Base-by-base conservation (phyloP, 2,797 vertebrate genomes). In the Scomberomorus guttatus region DNA sequence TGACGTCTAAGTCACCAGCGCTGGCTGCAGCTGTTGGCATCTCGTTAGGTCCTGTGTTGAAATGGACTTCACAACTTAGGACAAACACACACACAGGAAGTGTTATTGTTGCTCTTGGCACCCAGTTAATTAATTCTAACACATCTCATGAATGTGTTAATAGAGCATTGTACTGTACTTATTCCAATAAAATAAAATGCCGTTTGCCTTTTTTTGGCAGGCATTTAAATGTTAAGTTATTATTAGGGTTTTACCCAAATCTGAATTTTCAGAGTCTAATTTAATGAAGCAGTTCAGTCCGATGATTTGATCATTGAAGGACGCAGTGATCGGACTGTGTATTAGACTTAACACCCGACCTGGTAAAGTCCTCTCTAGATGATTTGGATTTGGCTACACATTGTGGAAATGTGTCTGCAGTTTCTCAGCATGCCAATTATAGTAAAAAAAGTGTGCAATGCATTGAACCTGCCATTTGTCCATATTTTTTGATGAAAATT, bases 111-210 rank as follows among this genome's bases (percentile, higher is more conserved):
- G 75, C 65, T 81, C 72, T 84, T 89, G 87, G 85, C 83, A 87
- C 69, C 48, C 69, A 66, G n/a, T 78, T 86, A 83, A 85, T 90
- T 79, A 52, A 86, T 89, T 89, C 79, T 79, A 84, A 87, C 88
- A 87, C 90, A 46, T 91, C 68, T 37, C 54, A 59, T 42, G 55
- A 87, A 91, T 72, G 86, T 92, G 88, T 89, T 89, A 86, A 81
- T 77, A 69, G 69, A 85, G 54, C 75, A 88, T 85, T 85, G 78
- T 83, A 62, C 57, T 79, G 80, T 55, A 46, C 55, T 79, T 74
- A 78, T 75, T 86, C 82, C 82, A 83, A 79, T 81, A 81, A 88
- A 15, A 27, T 15, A 15, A 50, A 89, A 84, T 74, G 37, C 66
- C 59, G 72, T 79, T 80, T 79, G 88, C 75, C 65, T 82, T 84